phyloP scores from a whole-genome alignment of 2,888 invertebrate species.

The Troides helena region DNA sequence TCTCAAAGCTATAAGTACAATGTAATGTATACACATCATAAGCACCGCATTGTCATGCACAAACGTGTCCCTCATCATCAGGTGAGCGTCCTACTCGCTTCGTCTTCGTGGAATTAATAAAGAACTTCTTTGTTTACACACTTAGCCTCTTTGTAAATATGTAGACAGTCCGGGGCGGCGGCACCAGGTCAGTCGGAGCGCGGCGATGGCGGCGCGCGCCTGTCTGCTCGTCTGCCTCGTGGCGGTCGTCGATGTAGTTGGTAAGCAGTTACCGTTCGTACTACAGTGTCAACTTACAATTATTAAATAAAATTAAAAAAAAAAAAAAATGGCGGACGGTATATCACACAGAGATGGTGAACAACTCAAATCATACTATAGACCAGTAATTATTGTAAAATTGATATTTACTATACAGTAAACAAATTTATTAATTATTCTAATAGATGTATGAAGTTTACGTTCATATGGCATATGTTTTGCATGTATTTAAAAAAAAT shows the following conservation, averaged over 20 bases:
- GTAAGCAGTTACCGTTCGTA: not conserved
- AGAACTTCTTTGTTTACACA: not conserved
- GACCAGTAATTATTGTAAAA: no score
- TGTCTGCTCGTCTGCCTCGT: conserved; percentile 18
- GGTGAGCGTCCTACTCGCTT: not conserved
- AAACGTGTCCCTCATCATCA: no score
- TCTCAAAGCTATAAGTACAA: no score
- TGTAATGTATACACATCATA: no score
- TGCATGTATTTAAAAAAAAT: no score
- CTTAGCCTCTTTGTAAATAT: not conserved
- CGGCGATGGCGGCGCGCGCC: conserved; percentile 10
- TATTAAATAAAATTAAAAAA: not conserved
- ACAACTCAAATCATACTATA: no score
- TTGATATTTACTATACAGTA: no score
- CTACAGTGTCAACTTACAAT: not conserved
- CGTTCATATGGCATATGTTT: no score
- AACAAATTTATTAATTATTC: no score
- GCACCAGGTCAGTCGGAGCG: not conserved
- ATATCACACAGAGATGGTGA: not conserved
- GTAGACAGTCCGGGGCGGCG: not conserved
- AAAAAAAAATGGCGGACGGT: not conserved
- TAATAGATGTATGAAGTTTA: no score
- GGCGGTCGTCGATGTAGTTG: conserved; percentile 5
- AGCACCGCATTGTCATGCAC: no score
- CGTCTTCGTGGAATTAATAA: not conserved